Evolutionary conservation across 2,797 vertebrate genomes (phyloP).

Genomic region (Steatocranus sp.): DNA sequence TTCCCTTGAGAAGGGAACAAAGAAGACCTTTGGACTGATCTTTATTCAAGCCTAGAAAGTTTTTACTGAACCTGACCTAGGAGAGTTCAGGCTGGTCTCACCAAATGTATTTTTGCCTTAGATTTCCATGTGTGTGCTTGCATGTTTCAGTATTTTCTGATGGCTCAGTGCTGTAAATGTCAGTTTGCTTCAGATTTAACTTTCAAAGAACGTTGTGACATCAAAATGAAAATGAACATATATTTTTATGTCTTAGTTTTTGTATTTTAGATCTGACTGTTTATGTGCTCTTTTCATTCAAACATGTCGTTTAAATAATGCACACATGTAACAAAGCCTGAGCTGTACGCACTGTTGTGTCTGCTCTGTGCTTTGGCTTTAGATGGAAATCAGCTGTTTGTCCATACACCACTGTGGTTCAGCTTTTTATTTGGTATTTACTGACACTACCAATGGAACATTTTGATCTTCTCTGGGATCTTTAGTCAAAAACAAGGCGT

Average conservation of each 20-base stretch:
- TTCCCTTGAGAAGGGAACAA: not conserved
- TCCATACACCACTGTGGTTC: not conserved
- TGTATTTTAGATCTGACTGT: not conserved
- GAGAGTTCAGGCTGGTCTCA: not conserved
- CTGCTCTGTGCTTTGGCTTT: not conserved
- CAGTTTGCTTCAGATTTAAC: not conserved
- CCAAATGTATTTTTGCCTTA: not conserved
- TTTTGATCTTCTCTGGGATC: not conserved
- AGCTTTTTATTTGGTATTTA: not conserved
- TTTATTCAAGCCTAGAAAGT: accelerated
- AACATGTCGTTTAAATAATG: not conserved
- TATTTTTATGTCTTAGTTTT: not conserved
- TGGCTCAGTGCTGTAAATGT: not conserved
- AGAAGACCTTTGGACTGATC: not conserved
- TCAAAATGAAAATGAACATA: not conserved
- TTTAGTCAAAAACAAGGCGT: not conserved
- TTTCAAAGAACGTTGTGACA: not conserved
- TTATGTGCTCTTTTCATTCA: not conserved
- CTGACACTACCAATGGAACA: not conserved
- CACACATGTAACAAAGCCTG: not conserved
- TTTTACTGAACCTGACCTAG: accelerated
- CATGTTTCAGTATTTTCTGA: not conserved
- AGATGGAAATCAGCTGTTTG: not conserved
- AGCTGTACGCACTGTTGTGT: accelerated
- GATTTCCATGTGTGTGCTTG: not conserved